These are phyloP conservation scores for Solen grandis DNA, from an alignment of 1,140 invertebrate species.

Conservation along the genomic window DNA sequence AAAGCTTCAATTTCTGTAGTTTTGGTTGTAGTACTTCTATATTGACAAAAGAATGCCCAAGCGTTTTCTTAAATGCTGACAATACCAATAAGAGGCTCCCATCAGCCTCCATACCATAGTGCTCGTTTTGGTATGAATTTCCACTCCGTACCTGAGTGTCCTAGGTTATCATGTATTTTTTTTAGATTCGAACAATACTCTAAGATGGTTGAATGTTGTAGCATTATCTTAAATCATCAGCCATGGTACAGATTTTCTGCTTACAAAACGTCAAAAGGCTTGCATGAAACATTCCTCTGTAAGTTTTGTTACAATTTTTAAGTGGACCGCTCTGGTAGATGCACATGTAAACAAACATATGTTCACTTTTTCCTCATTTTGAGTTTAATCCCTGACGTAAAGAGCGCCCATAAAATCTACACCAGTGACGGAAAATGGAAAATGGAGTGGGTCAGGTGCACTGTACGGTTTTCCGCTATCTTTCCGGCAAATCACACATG, in stretches of 20 bases:
- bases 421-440: constrained; percentile 4
- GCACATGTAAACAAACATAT: background rate
- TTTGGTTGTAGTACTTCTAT: background rate
- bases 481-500: background rate
- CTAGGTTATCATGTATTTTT: background rate
- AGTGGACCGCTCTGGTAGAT: constrained; percentile 7
- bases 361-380: background rate
- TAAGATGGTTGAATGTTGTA: background rate
- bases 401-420: background rate
- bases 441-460: constrained; percentile 4
- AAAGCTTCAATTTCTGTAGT: background rate
- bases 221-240: background rate
- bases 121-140: background rate
- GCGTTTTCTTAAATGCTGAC: background rate
- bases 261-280: background rate
- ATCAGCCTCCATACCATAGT: background rate
- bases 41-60: background rate
- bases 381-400: background rate
- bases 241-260: background rate
- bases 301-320: background rate
- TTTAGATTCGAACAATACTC: background rate
- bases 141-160: background rate
- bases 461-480: background rate
- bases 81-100: background rate
- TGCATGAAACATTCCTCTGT: background rate